A percentile compares a stretch with the other conserved stretches of the same genome.
Evolutionary conservation across 2,797 vertebrate species (phyloP).

Genomic region (Myripristis murdjan): DNA sequence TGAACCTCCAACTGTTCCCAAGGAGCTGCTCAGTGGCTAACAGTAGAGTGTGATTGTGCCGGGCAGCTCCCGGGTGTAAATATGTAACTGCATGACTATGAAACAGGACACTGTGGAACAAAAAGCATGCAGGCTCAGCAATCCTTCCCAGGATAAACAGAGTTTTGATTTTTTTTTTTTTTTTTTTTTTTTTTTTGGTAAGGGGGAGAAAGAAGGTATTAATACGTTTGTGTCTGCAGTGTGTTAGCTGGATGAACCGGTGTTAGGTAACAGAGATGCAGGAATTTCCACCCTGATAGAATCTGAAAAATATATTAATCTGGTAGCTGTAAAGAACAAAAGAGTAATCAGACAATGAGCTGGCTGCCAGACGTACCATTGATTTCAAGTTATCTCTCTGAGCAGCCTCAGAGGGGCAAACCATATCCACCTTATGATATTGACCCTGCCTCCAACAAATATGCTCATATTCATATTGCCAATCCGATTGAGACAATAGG

Average conservation of each 20-base stretch:
- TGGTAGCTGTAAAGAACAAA: conserved; percentile 72
- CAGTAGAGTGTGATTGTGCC: conserved; percentile 7
- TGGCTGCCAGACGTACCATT: conserved; percentile 69
- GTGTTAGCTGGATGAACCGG: conserved; percentile 26
- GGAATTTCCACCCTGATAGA: conserved; percentile 28
- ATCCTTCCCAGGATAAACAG: not conserved
- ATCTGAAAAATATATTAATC: conserved; percentile 63
- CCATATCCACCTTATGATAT: conserved; percentile 78
- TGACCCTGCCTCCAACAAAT: conserved; percentile 80
- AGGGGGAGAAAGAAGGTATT: conserved; percentile 12
- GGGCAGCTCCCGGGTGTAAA: conserved; percentile 48
- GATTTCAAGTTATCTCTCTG: conserved; percentile 79
- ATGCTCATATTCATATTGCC: conserved; percentile 82
- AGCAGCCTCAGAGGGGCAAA: conserved; percentile 75
- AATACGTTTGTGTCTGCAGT: conserved; percentile 8
- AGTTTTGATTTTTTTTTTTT: not conserved
- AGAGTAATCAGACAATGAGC: conserved; percentile 76
- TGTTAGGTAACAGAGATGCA: conserved; percentile 22
- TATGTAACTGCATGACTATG: conserved; percentile 19
- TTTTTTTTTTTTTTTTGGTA: not conserved
- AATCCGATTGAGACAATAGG: conserved; percentile 74
- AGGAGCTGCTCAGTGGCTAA: conserved; percentile 37
- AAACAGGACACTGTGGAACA: conserved; percentile 14
- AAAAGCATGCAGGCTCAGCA: conserved; percentile 17
- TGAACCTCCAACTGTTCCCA: conserved; percentile 39